phyloP scores from a whole-genome alignment of 1,140 invertebrate genomes.

The Battus philenor region DNA sequence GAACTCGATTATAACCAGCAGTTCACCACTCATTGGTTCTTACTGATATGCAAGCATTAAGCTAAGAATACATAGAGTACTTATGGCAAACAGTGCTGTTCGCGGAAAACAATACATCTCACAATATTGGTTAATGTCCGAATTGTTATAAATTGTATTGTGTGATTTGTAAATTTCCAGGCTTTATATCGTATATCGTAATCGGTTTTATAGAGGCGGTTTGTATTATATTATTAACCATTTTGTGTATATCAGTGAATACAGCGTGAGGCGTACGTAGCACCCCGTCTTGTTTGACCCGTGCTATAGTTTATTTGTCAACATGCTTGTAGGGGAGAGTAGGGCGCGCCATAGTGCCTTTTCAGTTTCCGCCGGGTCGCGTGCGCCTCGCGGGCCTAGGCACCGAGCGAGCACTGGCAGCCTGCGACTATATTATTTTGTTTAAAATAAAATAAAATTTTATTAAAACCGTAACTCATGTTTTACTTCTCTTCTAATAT shows the following conservation, averaged over 20 bases:
- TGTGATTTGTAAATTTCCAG: conserved; percentile 63
- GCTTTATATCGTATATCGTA: conserved; percentile 56
- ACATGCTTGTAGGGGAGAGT: conserved; percentile 32
- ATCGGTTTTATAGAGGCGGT: conserved; percentile 59
- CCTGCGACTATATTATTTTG: conserved; percentile 67
- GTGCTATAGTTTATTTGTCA: conserved; percentile 30
- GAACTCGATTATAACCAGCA: neutral
- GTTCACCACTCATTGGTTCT: too few species aligned
- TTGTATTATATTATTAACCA: conserved; percentile 53
- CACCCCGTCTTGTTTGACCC: conserved; percentile 33
- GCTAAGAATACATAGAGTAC: conserved; percentile 49
- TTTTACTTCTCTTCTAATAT: conserved; percentile 17
- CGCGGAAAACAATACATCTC: conserved; percentile 18
- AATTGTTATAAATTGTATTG: conserved; percentile 59
- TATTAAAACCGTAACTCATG: conserved; percentile 44
- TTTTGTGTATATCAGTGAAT: conserved; percentile 62
- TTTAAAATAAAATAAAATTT: conserved; percentile 68
- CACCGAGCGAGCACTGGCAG: conserved; percentile 32
- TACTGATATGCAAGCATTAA: conserved; percentile 26
- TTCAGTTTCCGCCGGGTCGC: conserved; percentile 29
- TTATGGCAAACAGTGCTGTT: conserved; percentile 38
- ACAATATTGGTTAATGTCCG: conserved; percentile 34
- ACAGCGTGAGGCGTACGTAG: conserved; percentile 43
- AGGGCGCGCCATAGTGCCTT: conserved; percentile 41
- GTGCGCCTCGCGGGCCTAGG: conserved; percentile 29